Evolutionary conservation across 2,797 vertebrate genomes (phyloP).

Genomic region (Rhinophrynus dorsalis): DNA sequence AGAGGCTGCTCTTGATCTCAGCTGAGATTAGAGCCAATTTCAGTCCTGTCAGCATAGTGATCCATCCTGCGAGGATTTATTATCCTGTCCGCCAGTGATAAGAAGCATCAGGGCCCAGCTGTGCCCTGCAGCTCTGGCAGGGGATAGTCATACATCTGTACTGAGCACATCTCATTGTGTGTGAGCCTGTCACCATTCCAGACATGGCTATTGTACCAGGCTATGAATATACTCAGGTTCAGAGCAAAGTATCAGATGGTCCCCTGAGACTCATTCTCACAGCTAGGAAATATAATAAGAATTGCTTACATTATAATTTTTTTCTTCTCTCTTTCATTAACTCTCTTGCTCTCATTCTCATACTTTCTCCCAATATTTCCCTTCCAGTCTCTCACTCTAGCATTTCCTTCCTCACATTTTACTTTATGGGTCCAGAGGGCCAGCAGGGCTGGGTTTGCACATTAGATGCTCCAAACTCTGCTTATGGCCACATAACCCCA

Average conservation of each 20-base stretch:
- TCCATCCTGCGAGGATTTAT: slow-evolving; percentile 37
- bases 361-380: too few species aligned
- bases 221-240: slow-evolving; percentile 21
- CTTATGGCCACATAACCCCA: too few species aligned
- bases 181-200: slow-evolving; percentile 9
- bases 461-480: too few species aligned
- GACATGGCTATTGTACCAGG: slow-evolving; percentile 18
- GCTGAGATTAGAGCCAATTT: slow-evolving; percentile 46
- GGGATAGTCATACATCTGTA: slow-evolving; percentile 12
- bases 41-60: slow-evolving; percentile 33
- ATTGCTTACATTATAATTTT: slow-evolving; percentile 14
- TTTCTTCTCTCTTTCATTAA: slow-evolving; percentile 4
- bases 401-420: too few species aligned
- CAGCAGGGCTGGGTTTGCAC: too few species aligned
- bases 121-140: slow-evolving; percentile 16
- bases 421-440: too few species aligned
- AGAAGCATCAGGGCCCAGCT: slow-evolving; percentile 27
- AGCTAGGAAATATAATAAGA: not conserved
- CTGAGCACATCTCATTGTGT: slow-evolving; percentile 20
- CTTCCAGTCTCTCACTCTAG: too few species aligned
- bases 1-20: slow-evolving; percentile 37
- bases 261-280: slow-evolving; percentile 14
- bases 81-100: slow-evolving; percentile 26
- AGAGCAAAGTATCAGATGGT: not conserved
- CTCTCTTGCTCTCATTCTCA: not conserved